A percentile compares a stretch with the other conserved stretches of the same genome.
Conservation (phyloP, 1,140 invertebrate species). For the Polyergus mexicanus region DNA sequence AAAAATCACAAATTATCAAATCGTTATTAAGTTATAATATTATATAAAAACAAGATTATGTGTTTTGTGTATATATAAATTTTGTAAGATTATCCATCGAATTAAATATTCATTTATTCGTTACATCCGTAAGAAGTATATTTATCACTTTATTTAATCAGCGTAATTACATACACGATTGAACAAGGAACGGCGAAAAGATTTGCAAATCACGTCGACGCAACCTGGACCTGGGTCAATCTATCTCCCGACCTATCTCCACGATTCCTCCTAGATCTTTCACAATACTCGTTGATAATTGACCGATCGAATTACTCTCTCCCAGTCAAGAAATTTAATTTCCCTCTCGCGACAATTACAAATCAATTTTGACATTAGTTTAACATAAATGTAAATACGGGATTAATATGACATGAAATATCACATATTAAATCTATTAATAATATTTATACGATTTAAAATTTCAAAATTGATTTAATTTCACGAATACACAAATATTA, state of each 20-base stretch:
- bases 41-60: slow-evolving; percentile 4
- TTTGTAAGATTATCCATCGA: slow-evolving; percentile 1
- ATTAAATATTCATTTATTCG: not conserved
- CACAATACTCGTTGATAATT: no score
- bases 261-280: not conserved
- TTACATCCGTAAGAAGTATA: not conserved
- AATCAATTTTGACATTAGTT: not conserved
- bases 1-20: not conserved
- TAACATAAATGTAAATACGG: not conserved
- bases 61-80: not conserved
- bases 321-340: not conserved
- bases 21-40: not conserved
- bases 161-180: not conserved
- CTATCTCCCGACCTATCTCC: slow-evolving; percentile 13
- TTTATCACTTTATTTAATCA: slow-evolving; percentile 9
- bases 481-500: not conserved
- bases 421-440: no score
- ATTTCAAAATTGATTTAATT: not conserved
- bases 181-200: not conserved
- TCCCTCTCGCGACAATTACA: not conserved
- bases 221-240: slow-evolving; percentile 16
- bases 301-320: not conserved
- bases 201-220: not conserved
- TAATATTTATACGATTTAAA: no score
- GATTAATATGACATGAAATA: not conserved